Conservation (phyloP, 1,140 invertebrate species). For the Plectus sambesii region DNA sequence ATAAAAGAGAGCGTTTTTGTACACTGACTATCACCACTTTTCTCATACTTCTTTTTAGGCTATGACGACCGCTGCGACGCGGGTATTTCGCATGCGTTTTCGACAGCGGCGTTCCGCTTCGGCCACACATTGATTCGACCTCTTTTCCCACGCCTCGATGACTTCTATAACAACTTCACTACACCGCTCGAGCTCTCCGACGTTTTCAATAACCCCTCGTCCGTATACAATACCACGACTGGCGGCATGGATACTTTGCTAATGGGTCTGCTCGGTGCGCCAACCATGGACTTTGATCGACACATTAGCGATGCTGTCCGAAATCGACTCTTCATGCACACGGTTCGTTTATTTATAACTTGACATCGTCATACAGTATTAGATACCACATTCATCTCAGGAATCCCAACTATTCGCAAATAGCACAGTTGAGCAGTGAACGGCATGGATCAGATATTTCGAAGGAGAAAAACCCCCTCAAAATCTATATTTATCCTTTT, state of each 20-base stretch:
- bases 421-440: too few relatives aligned
- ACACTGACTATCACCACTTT: background rate
- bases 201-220: conserved; percentile 40
- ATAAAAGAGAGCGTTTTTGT: too few relatives aligned
- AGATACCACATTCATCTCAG: too few relatives aligned
- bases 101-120: conserved; percentile 52
- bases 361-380: too few relatives aligned
- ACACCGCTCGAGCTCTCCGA: conserved; percentile 38
- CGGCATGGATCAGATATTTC: too few relatives aligned
- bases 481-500: too few relatives aligned
- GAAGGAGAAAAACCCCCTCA: too few relatives aligned
- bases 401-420: too few relatives aligned
- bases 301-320: conserved; percentile 42
- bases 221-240: conserved; percentile 36
- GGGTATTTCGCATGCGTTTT: conserved; percentile 41
- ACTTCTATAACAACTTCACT: conserved; percentile 21
- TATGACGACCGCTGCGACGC: conserved; percentile 44
- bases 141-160: conserved; percentile 32
- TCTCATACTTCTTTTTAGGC: conserved; percentile 11
- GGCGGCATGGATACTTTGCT: conserved; percentile 39
- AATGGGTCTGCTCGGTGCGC: conserved; percentile 38
- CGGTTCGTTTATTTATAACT: too few relatives aligned
- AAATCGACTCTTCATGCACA: conserved; percentile 41
- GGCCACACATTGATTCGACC: conserved; percentile 53
- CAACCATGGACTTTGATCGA: conserved; percentile 43